phyloP scores from a whole-genome alignment of 2,888 invertebrate genomes.

The Caenorhabditis afra region DNA sequence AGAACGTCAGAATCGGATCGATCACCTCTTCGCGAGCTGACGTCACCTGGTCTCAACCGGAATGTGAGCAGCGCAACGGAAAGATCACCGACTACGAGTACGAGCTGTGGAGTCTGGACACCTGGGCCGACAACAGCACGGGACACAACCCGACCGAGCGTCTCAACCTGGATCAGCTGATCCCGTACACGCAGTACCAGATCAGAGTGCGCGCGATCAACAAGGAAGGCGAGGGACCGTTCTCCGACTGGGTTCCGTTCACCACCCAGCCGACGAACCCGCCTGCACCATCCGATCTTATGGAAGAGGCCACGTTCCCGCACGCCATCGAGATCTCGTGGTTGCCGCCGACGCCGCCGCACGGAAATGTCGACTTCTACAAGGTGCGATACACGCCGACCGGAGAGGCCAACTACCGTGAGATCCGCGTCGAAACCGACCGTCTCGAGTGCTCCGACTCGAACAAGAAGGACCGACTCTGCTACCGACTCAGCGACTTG shows the following conservation, averaged over 20 bases:
- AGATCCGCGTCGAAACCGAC: constrained; percentile 75
- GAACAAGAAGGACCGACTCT: constrained; percentile 78
- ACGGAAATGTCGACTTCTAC: constrained; percentile 80
- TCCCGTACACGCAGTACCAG: constrained; percentile 79
- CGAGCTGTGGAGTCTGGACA: constrained; percentile 76
- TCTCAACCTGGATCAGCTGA: constrained; percentile 76
- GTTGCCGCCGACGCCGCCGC: constrained; percentile 79
- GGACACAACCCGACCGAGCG: constrained; percentile 70
- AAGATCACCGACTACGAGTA: constrained; percentile 79
- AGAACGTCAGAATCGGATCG: constrained; percentile 73
- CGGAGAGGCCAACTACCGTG: constrained; percentile 75
- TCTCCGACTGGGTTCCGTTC: constrained; percentile 77
- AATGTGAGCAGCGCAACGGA: constrained; percentile 80
- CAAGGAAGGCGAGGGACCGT: constrained; percentile 79
- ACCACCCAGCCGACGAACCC: constrained; percentile 77
- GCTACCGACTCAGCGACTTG: constrained; percentile 79
- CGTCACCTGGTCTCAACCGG: constrained; percentile 79
- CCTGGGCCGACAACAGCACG: constrained; percentile 77
- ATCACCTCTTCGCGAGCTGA: constrained; percentile 74
- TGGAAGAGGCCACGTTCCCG: constrained; percentile 76
- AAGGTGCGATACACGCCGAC: constrained; percentile 78
- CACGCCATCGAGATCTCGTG: constrained; percentile 80
- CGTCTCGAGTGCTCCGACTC: constrained; percentile 78
- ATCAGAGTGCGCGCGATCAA: constrained; percentile 79
- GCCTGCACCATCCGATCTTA: constrained; percentile 77